Conservation (phyloP, 2,797 vertebrate species). For the Pteropus rufus region DNA sequence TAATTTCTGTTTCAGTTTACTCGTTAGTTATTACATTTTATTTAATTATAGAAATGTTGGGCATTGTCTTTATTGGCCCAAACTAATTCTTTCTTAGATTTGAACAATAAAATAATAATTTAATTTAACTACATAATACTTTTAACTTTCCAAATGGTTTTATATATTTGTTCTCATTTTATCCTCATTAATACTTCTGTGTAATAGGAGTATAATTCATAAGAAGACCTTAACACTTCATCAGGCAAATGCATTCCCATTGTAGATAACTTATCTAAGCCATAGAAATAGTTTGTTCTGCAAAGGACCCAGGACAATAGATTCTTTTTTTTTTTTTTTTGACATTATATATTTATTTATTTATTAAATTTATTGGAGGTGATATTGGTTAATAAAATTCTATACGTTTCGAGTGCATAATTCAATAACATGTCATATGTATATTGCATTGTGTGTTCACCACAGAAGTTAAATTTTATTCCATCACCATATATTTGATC, state of each 20-base stretch:
- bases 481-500: too few relatives aligned
- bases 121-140: background rate
- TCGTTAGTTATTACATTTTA: background rate
- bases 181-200: background rate
- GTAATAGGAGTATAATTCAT: background rate
- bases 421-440: too few relatives aligned
- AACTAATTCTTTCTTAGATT: background rate
- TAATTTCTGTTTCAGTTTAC: background rate
- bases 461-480: too few relatives aligned
- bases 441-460: too few relatives aligned
- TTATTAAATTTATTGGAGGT: too few relatives aligned
- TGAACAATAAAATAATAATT: constrained; percentile 12
- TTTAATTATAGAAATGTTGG: constrained; percentile 1
- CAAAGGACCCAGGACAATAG: background rate
- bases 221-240: background rate
- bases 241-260: background rate
- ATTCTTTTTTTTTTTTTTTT: background rate
- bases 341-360: too few relatives aligned
- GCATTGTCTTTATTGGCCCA: background rate
- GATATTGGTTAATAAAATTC: too few relatives aligned
- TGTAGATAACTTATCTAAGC: background rate
- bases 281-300: background rate
- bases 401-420: too few relatives aligned
- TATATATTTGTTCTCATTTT: background rate
- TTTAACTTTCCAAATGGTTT: background rate